A percentile compares a stretch with the other conserved stretches of the same genome.
Conservation (phyloP, 2,113 vertebrate genomes). For the Grammomys surdaster region DNA sequence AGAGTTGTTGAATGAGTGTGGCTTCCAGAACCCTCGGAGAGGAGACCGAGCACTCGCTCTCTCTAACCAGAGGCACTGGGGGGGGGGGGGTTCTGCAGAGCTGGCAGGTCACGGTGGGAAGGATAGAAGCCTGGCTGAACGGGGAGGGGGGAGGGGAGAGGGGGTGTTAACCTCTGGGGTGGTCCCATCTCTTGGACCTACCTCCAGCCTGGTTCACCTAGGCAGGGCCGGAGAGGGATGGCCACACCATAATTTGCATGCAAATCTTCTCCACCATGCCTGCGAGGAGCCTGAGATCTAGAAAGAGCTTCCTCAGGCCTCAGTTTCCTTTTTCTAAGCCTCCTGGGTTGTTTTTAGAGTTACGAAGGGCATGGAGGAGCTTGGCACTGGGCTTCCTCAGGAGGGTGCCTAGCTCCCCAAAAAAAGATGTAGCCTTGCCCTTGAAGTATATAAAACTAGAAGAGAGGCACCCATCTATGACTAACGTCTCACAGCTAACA, state of each 20-base stretch:
- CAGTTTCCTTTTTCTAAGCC: background rate
- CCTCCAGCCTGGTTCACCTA: background rate
- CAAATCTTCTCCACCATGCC: background rate
- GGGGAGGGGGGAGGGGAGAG: background rate
- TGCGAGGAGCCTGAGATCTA: background rate
- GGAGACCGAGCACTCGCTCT: fast-evolving
- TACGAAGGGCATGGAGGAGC: background rate
- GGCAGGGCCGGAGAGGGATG: fast-evolving
- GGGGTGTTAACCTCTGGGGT: background rate
- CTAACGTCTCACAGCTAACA: fast-evolving
- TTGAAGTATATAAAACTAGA: background rate
- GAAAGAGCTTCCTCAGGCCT: background rate
- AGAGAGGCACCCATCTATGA: background rate
- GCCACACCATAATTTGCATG: background rate
- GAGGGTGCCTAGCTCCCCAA: background rate
- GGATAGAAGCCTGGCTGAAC: background rate
- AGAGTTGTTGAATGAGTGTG: background rate
- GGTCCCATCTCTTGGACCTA: too few species aligned
- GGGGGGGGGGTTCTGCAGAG: too few species aligned
- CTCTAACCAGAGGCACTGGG: background rate
- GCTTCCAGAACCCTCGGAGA: background rate
- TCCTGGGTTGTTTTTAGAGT: background rate
- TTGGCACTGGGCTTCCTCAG: background rate
- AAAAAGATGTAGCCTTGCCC: background rate
- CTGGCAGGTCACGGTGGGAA: background rate